Evolutionary conservation across 2,797 vertebrate genomes (phyloP).

Genomic region (Eremophila alpestris): DNA sequence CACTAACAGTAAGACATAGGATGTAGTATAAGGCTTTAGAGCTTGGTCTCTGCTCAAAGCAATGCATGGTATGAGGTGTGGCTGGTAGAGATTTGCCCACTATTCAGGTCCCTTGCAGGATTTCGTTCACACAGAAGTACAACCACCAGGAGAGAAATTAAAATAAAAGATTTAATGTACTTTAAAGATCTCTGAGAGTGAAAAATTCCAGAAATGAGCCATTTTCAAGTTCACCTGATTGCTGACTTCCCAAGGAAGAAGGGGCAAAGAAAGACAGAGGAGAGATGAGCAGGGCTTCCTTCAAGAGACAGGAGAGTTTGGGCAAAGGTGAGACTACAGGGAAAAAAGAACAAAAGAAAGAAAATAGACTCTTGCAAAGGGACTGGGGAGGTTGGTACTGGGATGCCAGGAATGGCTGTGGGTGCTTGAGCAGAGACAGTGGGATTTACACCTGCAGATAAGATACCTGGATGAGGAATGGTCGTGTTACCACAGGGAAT

Average conservation of each 20-base stretch:
- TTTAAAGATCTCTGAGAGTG: neutral
- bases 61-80: neutral
- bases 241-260: neutral
- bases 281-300: neutral
- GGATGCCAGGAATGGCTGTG: neutral
- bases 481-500: neutral
- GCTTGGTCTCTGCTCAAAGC: neutral
- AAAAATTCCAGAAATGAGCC: neutral
- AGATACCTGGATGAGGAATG: neutral
- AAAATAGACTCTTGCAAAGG: neutral
- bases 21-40: neutral
- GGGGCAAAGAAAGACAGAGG: neutral
- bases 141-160: neutral
- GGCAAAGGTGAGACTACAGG: neutral
- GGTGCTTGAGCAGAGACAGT: neutral
- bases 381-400: neutral
- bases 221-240: neutral
- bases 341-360: neutral
- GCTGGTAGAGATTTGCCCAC: neutral
- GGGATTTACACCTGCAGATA: neutral
- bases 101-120: neutral
- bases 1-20: fast-evolving
- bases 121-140: neutral
- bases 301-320: neutral
- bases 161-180: neutral